A percentile compares a stretch with the other conserved stretches of the same genome.
Evolutionary conservation across 37 sponge, comb jelly and placozoan genomes (phyloP).

Genomic region (Chondrosia reniformis): DNA sequence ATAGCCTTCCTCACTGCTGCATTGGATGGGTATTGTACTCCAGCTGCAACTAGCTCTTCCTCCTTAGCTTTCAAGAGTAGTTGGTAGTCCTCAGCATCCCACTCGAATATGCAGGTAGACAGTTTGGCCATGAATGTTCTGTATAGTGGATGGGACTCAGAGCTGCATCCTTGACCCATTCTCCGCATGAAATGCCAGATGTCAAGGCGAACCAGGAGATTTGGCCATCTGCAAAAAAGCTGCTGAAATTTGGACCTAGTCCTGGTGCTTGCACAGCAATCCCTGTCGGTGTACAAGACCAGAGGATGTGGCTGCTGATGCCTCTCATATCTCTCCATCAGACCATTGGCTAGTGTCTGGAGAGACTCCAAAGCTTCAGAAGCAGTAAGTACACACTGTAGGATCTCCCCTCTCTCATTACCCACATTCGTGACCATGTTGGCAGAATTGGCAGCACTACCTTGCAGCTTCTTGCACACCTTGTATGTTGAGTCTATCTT

Average conservation of each 20-base stretch:
- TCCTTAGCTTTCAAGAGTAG: conserved; percentile 7
- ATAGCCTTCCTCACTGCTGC: conserved; percentile 24
- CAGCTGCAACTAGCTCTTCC: conserved; percentile 19
- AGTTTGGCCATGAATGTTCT: conserved; percentile 27
- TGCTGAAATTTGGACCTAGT: not conserved
- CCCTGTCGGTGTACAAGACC: conserved; percentile 40
- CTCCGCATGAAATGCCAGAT: conserved; percentile 54
- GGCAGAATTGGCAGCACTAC: conserved; percentile 25
- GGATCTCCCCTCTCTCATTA: conserved; percentile 51
- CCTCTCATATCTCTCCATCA: conserved; percentile 19
- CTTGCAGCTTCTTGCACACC: conserved; percentile 43
- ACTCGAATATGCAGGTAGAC: conserved; percentile 33
- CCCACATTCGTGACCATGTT: conserved; percentile 55
- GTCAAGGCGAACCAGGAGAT: conserved; percentile 26
- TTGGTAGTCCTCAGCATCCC: conserved; percentile 30
- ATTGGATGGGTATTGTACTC: conserved; percentile 19
- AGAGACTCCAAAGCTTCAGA: conserved; percentile 2
- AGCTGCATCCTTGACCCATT: conserved; percentile 25
- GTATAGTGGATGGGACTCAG: conserved; percentile 46
- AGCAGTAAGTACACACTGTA: conserved; percentile 18
- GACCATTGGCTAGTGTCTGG: conserved; percentile 11
- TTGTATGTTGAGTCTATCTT: conserved; percentile 59
- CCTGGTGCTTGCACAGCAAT: conserved; percentile 20
- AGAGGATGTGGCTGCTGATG: not conserved
- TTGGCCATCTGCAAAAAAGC: conserved; percentile 12